A percentile compares a stretch with the other conserved stretches of the same genome.
These are phyloP conservation scores for Zaprionus camerounensis DNA, from an alignment of 1,140 invertebrate species.

Conservation along the genomic window DNA sequence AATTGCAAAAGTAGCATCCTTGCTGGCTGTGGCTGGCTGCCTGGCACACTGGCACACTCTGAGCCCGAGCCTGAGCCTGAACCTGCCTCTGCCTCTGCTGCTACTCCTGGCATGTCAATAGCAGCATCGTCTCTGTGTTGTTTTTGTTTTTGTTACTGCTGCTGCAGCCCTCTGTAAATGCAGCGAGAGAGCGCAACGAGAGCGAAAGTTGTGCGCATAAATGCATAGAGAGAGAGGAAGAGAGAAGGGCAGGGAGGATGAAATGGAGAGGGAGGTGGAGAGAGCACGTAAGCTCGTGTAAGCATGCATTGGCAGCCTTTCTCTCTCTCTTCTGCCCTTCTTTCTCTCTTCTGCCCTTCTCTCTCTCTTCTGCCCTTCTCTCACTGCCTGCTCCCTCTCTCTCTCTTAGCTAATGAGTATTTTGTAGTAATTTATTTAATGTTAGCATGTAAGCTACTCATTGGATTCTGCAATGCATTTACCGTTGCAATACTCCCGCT, in stretches of 20 bases:
- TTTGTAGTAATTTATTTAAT: slow-evolving; percentile 46
- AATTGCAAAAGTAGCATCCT: slow-evolving; percentile 58
- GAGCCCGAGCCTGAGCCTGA: slow-evolving; percentile 21
- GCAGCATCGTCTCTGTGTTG: slow-evolving; percentile 17
- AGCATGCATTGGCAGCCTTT: neutral
- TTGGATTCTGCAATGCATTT: slow-evolving; percentile 32
- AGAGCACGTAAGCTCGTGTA: slow-evolving; percentile 23
- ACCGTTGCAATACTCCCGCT: slow-evolving; percentile 10
- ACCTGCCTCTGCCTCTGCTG: slow-evolving; percentile 21
- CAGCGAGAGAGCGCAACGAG: slow-evolving; percentile 34
- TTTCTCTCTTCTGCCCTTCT: neutral
- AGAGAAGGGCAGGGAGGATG: neutral
- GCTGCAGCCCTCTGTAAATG: slow-evolving; percentile 33
- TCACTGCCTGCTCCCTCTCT: neutral
- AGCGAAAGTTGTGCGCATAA: slow-evolving; percentile 47
- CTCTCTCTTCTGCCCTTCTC: neutral
- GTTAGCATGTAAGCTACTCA: slow-evolving; percentile 34
- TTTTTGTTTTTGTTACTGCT: slow-evolving; percentile 35
- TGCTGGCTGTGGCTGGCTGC: slow-evolving; percentile 59
- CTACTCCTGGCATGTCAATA: slow-evolving; percentile 38
- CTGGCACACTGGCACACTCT: slow-evolving; percentile 49
- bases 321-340: neutral
- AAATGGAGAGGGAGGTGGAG: neutral
- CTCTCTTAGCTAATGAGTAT: slow-evolving; percentile 33
- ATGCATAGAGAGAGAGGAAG: slow-evolving; percentile 10